Conservation (phyloP, 2,797 vertebrate genomes). For the Xyrichtys novacula region DNA sequence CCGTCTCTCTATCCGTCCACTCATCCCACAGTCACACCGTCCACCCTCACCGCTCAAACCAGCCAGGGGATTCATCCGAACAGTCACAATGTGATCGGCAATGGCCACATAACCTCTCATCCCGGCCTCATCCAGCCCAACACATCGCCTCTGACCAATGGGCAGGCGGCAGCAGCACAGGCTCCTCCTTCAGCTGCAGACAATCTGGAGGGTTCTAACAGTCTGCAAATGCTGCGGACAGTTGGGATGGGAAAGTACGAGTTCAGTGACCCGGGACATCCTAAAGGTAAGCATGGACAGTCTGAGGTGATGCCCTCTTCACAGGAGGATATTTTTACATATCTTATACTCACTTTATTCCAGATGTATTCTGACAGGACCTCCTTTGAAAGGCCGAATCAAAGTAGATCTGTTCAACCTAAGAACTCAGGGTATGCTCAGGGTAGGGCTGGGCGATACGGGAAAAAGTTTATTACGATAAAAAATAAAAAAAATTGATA, state of each 20-base stretch:
- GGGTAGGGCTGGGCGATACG: no score
- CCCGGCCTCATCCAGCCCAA: conserved; percentile 88
- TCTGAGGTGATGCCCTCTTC: neutral
- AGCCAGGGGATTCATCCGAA: conserved; percentile 89
- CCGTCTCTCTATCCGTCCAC: conserved; percentile 91
- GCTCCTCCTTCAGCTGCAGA: conserved; percentile 73
- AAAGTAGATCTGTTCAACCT: conserved; percentile 33
- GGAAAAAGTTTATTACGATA: no score
- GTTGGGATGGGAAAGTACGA: conserved; percentile 98
- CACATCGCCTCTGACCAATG: conserved; percentile 90
- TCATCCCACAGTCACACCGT: conserved; percentile 75
- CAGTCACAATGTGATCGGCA: conserved; percentile 89
- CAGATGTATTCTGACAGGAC: conserved; percentile 29
- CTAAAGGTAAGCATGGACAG: conserved; percentile 91
- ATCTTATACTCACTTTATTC: conserved; percentile 12
- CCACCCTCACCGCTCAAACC: conserved; percentile 46
- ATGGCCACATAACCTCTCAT: conserved; percentile 93
- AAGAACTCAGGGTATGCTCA: no score
- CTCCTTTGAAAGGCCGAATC: conserved; percentile 38
- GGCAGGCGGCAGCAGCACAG: conserved; percentile 81
- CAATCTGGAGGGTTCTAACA: conserved; percentile 85
- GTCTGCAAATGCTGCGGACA: conserved; percentile 96
- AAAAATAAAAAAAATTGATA: no score
- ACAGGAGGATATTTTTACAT: neutral
- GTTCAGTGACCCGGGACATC: conserved; percentile 98